These are phyloP conservation scores for Beaufortia kweichowensis DNA, from an alignment of 2,113 vertebrate species.

Conservation along the genomic window DNA sequence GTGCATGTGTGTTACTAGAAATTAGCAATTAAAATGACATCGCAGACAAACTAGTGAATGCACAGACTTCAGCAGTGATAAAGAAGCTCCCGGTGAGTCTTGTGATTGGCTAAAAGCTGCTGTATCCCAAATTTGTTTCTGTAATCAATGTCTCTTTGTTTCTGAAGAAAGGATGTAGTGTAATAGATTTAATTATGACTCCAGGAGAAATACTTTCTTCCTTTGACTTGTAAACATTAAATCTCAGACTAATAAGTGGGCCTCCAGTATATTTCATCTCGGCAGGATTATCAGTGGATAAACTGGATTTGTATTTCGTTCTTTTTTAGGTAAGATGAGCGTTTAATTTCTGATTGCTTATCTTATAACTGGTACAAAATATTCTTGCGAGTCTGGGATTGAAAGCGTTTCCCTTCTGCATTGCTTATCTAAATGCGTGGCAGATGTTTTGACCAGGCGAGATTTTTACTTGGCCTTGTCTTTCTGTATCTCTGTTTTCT, in stretches of 20 bases:
- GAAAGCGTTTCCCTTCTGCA: conserved; percentile 14
- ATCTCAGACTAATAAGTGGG: conserved; percentile 30
- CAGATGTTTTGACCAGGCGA: conserved; percentile 46
- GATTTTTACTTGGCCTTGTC: conserved; percentile 43
- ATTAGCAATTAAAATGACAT: too few species aligned
- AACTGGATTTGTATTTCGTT: conserved; percentile 6
- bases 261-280: conserved; percentile 14
- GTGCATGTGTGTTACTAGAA: too few species aligned
- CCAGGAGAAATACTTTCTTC: conserved; percentile 40
- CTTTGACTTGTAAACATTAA: conserved; percentile 58
- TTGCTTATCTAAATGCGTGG: conserved; percentile 53
- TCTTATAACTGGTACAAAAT: conserved; percentile 42
- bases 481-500: conserved; percentile 28
- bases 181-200: conserved; percentile 64
- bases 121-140: conserved; percentile 55
- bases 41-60: too few species aligned
- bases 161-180: conserved; percentile 65
- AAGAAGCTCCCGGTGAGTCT: conserved; percentile 7
- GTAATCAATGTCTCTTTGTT: conserved; percentile 72
- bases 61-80: too few species aligned
- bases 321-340: background rate
- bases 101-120: conserved; percentile 59
- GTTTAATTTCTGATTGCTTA: conserved; percentile 25
- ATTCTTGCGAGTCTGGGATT: conserved; percentile 32
- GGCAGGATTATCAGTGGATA: background rate